These are phyloP conservation scores for Sisyra terminalis DNA, from an alignment of 2,888 invertebrate genomes.

Conservation along the genomic window DNA sequence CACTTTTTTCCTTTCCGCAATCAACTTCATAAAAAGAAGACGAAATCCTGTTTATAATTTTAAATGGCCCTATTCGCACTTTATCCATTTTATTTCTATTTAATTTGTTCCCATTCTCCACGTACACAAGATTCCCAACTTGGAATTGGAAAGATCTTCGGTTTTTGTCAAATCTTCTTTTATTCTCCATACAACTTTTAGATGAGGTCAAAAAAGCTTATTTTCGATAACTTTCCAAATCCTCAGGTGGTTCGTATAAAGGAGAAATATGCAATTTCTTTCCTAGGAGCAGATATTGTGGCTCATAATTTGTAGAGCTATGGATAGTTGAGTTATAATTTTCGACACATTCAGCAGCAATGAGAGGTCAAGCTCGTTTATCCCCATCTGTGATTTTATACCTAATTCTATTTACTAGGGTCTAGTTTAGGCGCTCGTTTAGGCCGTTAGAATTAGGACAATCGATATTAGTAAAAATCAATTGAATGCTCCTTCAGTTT, in stretches of 20 bases:
- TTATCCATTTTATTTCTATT: too few species aligned
- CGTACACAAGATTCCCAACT: too few species aligned
- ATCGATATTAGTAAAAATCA: slow-evolving; percentile 14
- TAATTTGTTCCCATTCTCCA: too few species aligned
- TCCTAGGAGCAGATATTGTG: slow-evolving; percentile 7
- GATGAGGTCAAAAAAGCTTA: slow-evolving; percentile 1
- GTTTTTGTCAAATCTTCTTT: slow-evolving; percentile 9
- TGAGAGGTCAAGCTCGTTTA: slow-evolving; percentile 10
- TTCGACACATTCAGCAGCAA: slow-evolving; percentile 12
- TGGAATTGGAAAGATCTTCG: slow-evolving; percentile 10
- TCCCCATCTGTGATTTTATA: slow-evolving; percentile 12
- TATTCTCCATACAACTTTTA: slow-evolving; percentile 7
- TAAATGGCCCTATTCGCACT: too few species aligned
- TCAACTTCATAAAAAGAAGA: slow-evolving; percentile 6
- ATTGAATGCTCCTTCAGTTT: too few species aligned
- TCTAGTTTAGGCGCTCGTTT: slow-evolving; percentile 14
- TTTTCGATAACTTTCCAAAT: not conserved
- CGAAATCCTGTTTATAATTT: too few species aligned
- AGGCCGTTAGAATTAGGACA: slow-evolving; percentile 14
- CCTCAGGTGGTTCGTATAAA: not conserved
- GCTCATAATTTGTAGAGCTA: slow-evolving; percentile 12
- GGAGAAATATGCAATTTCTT: not conserved
- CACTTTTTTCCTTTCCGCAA: not conserved
- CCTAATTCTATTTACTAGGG: slow-evolving; percentile 13
- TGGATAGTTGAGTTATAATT: slow-evolving; percentile 15